Evolutionary conservation across 1,140 invertebrate species (phyloP).

Genomic region (Sitobion miscanthi): DNA sequence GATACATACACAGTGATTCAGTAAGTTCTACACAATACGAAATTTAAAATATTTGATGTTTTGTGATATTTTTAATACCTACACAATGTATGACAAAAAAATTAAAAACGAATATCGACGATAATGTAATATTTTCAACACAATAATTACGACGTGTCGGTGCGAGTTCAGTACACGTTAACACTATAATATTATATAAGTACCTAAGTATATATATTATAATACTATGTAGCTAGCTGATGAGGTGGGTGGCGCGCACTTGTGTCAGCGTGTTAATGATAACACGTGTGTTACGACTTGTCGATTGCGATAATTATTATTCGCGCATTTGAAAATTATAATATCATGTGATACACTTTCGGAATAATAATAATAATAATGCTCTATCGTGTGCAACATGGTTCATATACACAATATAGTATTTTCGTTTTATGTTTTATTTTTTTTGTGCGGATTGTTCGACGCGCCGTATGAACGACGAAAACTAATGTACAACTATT

Average conservation of each 20-base stretch:
- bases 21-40: too few relatives aligned
- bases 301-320: not conserved
- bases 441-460: not conserved
- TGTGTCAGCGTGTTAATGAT: not conserved
- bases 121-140: too few relatives aligned
- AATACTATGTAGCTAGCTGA: too few relatives aligned
- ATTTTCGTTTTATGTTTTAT: not conserved
- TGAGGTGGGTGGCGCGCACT: not conserved
- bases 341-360: not conserved
- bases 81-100: too few relatives aligned
- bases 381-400: not conserved
- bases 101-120: too few relatives aligned
- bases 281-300: not conserved
- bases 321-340: not conserved
- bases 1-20: too few relatives aligned
- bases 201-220: too few relatives aligned
- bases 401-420: conserved; percentile 3
- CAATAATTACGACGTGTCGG: too few relatives aligned
- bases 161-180: too few relatives aligned
- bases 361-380: not conserved
- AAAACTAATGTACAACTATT: not conserved
- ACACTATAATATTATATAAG: too few relatives aligned
- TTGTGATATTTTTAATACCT: too few relatives aligned
- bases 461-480: not conserved
- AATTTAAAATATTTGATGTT: too few relatives aligned